Base-by-base conservation (phyloP, 1,140 invertebrate genomes). In the Drosophila athabasca region DNA sequence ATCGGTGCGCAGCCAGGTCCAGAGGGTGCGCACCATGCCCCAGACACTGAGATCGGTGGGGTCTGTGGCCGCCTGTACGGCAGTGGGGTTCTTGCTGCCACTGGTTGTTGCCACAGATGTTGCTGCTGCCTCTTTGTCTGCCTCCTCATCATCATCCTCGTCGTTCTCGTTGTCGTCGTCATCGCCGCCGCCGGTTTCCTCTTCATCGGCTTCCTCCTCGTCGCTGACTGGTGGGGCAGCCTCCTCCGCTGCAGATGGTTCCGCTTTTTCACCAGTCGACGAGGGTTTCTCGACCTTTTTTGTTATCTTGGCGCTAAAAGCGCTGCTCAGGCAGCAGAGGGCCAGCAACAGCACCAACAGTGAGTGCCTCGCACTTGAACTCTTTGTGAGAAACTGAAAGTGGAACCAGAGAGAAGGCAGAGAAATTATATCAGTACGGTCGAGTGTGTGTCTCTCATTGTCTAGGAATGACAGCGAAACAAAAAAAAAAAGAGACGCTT, bases 371-470 rank as follows among this genome's bases (percentile, higher is more conserved):
- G 83, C 79, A 83, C 83, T 87, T 87, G 83, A 88, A 88, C 83
- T 88, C 64, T 88, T 83, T 83, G 79, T 88, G 79, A 87, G 83
- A 87, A 87, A 87, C 83, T 87, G 83, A 87, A 87, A 87, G 83
- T 88, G 67, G 67, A 69, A 58, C 65, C 64, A 29, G 11, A 13
- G 35, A 39, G 29, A 31, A 7, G 29, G 50, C 50, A 76, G 69
- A 79, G 50, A 57, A 64, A 76, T 75, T 43, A 57, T 79, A 46
- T 69, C 58, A 48, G 68, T 46, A 41, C 17, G 26, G 11, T 39
- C 35, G 45, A 43, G 26, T 51, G 51, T 64, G 31, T 59, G 66
- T 43, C 46, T 46, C 44, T 57, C 69, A 81, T 85, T 81, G 77
- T 81, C 59, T 50, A 60, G 60, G 51, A 49, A 76, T 74, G 61